A percentile compares a stretch with the other conserved stretches of the same genome.
Evolutionary conservation across 2,113 vertebrate genomes (phyloP).

Genomic region (Nycticebus coucang): DNA sequence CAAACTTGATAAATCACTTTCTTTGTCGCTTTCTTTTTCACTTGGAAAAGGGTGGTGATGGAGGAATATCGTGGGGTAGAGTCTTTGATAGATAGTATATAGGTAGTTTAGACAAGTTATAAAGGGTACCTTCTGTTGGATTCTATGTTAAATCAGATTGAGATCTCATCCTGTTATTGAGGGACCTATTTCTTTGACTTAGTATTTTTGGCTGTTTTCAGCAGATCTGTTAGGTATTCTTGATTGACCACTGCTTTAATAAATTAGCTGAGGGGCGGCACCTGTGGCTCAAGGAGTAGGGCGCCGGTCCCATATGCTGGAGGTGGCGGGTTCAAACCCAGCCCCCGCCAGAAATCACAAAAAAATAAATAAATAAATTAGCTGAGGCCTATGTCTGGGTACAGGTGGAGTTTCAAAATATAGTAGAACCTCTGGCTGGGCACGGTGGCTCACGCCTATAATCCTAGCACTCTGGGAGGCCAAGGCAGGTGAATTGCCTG

Average conservation of each 20-base stretch:
- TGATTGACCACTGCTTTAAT: background rate
- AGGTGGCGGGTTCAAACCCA: too few relatives aligned
- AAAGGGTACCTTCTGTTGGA: background rate
- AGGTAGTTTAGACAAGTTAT: background rate
- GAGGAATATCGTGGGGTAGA: background rate
- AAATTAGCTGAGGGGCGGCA: slow-evolving; percentile 6
- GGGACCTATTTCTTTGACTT: slow-evolving; percentile 6
- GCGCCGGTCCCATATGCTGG: too few relatives aligned
- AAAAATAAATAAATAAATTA: too few relatives aligned
- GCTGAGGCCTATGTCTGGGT: background rate
- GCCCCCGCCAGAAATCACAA: too few relatives aligned
- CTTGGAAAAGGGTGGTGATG: background rate
- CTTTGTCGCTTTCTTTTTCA: background rate
- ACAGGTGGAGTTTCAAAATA: background rate
- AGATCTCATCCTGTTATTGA: background rate
- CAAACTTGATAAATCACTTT: background rate
- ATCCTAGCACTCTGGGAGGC: too few relatives aligned
- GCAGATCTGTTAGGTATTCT: background rate
- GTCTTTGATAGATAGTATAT: background rate
- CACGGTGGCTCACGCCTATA: too few relatives aligned
- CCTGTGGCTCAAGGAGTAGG: too few relatives aligned
- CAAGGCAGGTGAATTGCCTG: too few relatives aligned
- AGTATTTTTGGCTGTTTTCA: background rate
- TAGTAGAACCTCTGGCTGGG: too few relatives aligned
- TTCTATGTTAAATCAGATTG: background rate